These are phyloP conservation scores for Goniozus legneri DNA, from an alignment of 1,140 invertebrate species.

Conservation along the genomic window DNA sequence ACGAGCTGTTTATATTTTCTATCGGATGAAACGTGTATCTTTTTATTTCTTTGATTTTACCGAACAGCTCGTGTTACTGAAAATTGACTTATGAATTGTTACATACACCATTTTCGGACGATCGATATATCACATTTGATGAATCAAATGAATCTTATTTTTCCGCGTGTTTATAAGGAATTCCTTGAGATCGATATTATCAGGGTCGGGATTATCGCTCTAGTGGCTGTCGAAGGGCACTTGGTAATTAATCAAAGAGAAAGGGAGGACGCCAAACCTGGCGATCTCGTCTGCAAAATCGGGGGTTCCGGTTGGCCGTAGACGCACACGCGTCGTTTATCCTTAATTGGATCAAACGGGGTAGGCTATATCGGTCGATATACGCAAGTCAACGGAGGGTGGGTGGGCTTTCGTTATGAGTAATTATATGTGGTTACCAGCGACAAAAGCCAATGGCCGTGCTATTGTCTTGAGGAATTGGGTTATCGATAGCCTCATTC, in stretches of 20 bases:
- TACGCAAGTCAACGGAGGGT: slow-evolving; percentile 9
- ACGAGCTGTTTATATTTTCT: no score
- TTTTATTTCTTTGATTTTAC: no score
- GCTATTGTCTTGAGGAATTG: slow-evolving; percentile 22
- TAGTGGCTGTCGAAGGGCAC: not conserved
- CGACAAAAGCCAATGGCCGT: slow-evolving; percentile 14
- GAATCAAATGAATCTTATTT: no score
- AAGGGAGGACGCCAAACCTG: slow-evolving; percentile 17
- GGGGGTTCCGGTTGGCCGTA: not conserved
- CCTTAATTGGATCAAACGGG: slow-evolving; percentile 27
- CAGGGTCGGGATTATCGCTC: slow-evolving; percentile 17
- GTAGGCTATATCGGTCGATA: slow-evolving; percentile 18
- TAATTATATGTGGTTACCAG: slow-evolving; percentile 20
- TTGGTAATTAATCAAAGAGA: slow-evolving; percentile 13
- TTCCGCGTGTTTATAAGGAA: slow-evolving; percentile 19
- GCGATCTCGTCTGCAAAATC: slow-evolving; percentile 6
- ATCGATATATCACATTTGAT: no score
- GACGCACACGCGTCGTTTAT: slow-evolving; percentile 4
- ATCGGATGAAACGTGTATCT: no score
- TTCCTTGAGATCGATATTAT: slow-evolving; percentile 19
- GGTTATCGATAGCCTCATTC: slow-evolving; percentile 20
- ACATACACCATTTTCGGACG: no score
- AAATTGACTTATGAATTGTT: no score
- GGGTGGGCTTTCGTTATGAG: slow-evolving; percentile 25
- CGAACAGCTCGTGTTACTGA: no score